Base-by-base conservation (phyloP, 2,888 invertebrate species). In the Hyles lineata region DNA sequence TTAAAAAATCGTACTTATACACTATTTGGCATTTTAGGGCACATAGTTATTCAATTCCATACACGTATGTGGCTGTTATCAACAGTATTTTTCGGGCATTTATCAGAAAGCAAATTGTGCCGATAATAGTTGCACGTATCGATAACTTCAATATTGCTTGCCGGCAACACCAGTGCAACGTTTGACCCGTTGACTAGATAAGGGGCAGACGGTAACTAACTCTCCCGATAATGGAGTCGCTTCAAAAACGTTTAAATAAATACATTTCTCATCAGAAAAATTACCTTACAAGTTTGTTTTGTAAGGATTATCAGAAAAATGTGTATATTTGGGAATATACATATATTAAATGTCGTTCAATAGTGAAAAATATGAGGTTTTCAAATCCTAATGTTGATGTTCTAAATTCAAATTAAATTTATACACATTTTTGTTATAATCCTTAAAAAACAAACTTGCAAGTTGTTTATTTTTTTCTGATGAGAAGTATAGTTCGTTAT, bases 51-150 rank as follows among this genome's bases (percentile, higher is more conserved):
- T 2, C 17, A 58, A 70, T 17, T 43, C 11, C 43, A 25, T 70
- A 9, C 5, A 58, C 52, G 35, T 58, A 63, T 50, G 63, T 32
- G 7, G 74, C 74, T 74, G 76, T 83, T 87, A 86, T 86, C 84
- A 75, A 73, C 72, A 75, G 77, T 79, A 77, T 79, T 79, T 77
- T 75, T 76, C 77, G 77, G 76, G 32, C 74, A 80, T 79, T 83
- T 83, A 84, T 85, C 82, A 76, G 73, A 79, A 80, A 82, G 77
- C 74, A 79, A 83, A 83, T 83, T 81, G 77, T 77, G 73, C 74
- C 75, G 83, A 85, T 86, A 84, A 79, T 78, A 76, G 76, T 71
- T 73, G 76, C 75, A 58, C 71, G 75, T 76, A 75, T 75, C 74
- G 75, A 78, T 78, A 78, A 71, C 73, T 76, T 75, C 72, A 72